These are phyloP conservation scores for Sturmia bella DNA, from an alignment of 2,888 invertebrate genomes.

Conservation along the genomic window DNA sequence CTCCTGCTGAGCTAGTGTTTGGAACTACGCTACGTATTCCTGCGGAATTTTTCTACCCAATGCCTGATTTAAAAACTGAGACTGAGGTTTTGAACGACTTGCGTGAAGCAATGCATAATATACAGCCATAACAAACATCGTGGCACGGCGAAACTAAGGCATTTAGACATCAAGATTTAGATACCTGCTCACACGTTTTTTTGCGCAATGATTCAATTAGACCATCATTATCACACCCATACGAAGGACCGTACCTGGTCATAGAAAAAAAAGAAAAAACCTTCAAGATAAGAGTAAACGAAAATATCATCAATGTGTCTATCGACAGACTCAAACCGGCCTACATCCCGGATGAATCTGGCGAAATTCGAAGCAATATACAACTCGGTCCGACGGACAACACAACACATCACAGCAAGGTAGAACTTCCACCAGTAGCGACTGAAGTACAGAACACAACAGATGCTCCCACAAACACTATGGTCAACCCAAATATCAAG, in stretches of 20 bases:
- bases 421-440: too few species aligned
- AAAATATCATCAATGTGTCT: neutral
- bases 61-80: neutral
- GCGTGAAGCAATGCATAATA: slow-evolving; percentile 8
- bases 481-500: neutral
- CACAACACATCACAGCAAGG: too few species aligned
- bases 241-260: slow-evolving; percentile 6
- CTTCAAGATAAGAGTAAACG: neutral
- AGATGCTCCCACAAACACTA: neutral
- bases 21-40: slow-evolving; percentile 74
- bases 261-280: neutral
- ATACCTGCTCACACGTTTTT: too few species aligned
- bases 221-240: slow-evolving; percentile 6
- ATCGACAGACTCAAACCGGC: slow-evolving; percentile 32
- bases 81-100: slow-evolving; percentile 12
- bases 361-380: neutral
- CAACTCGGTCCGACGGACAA: neutral
- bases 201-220: slow-evolving; percentile 14
- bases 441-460: neutral
- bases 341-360: neutral
- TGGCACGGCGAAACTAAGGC: too few species aligned
- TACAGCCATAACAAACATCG: slow-evolving; percentile 2
- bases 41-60: slow-evolving; percentile 60
- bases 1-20: slow-evolving; percentile 75
- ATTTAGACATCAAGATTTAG: too few species aligned